A percentile compares a stretch with the other conserved stretches of the same genome.
These are phyloP conservation scores for Aphelocoma californica DNA, from an alignment of 2,797 vertebrate species.

Conservation along the genomic window DNA sequence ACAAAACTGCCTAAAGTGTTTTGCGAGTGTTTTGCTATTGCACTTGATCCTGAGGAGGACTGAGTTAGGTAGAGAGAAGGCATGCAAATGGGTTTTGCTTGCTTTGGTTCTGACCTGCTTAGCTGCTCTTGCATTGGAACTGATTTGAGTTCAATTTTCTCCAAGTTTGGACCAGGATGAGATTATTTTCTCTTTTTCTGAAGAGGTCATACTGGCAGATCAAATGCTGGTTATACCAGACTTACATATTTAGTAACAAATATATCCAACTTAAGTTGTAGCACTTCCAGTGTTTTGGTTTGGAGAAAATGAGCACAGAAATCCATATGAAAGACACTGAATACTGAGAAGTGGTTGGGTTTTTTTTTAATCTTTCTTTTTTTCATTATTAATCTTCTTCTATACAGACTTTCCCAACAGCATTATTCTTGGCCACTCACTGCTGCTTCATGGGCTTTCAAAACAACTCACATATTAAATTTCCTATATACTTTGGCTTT, in stretches of 20 bases:
- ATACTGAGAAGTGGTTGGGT: neutral
- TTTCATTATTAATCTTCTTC: neutral
- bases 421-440: neutral
- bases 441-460: neutral
- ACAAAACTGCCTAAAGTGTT: fast-evolving
- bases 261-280: neutral
- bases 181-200: neutral
- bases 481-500: neutral
- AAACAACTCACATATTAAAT: neutral
- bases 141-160: neutral
- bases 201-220: neutral
- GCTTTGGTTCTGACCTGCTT: neutral
- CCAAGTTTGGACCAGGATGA: neutral
- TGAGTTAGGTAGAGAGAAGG: neutral
- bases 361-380: neutral
- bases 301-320: neutral
- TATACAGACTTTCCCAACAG: neutral
- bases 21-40: neutral
- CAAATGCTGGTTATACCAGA: neutral
- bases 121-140: neutral
- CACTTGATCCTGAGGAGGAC: neutral
- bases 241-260: neutral
- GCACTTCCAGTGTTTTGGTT: neutral
- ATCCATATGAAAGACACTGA: neutral
- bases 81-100: neutral